Evolutionary conservation across 2,113 vertebrate species (phyloP).

Genomic region (Heptranchias perlo): DNA sequence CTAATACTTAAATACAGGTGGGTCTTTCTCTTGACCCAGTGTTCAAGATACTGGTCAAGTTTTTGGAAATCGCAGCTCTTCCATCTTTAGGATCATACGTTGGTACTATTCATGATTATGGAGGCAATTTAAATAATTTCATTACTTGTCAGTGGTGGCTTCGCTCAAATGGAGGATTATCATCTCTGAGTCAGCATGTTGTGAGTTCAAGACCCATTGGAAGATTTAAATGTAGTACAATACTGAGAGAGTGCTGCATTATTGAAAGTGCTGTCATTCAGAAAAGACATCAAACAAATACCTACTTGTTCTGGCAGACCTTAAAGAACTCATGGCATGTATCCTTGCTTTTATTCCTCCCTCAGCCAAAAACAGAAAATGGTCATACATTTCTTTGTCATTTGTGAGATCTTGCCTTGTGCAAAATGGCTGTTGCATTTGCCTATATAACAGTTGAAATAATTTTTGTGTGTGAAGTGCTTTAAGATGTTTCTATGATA

Average conservation of each 20-base stretch:
- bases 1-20: not conserved
- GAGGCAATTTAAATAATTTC: not conserved
- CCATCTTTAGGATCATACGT: not conserved
- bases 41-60: not conserved
- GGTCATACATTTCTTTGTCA: no score
- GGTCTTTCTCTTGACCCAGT: not conserved
- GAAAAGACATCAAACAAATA: not conserved
- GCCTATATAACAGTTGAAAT: no score
- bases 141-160: not conserved
- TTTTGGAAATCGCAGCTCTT: not conserved
- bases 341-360: no score
- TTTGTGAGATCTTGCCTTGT: no score
- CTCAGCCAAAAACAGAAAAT: no score
- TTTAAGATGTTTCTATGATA: no score
- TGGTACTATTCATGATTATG: not conserved
- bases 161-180: not conserved
- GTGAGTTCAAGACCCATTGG: not conserved
- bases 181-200: not conserved
- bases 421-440: no score
- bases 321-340: not conserved
- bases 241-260: not conserved
- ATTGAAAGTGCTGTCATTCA: not conserved
- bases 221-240: not conserved
- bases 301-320: not conserved
- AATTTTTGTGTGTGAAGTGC: no score